Percentiles rank a stretch among this genome's conserved stretches.
Conservation (phyloP, 2,888 invertebrate genomes). For the Chirona hameri region DNA sequence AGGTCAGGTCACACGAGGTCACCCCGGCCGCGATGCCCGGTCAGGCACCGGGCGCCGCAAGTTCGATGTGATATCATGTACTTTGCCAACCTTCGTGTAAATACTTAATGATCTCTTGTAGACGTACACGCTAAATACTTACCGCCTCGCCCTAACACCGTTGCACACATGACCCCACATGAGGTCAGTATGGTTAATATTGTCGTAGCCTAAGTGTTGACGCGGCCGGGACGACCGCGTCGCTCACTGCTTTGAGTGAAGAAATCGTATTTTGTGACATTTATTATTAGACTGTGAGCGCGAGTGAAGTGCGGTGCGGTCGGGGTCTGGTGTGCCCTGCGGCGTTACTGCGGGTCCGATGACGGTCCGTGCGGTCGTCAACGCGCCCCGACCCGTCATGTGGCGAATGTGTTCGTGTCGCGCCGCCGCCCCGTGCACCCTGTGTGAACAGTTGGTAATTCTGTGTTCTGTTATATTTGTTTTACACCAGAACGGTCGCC, state of each 20-base stretch:
- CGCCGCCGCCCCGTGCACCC: too few relatives aligned
- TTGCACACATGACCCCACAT: background rate
- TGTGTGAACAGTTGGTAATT: too few relatives aligned
- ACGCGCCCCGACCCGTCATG: too few relatives aligned
- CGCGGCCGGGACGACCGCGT: background rate
- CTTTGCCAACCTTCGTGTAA: conserved; percentile 14
- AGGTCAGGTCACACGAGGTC: background rate
- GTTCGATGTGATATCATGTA: conserved; percentile 12
- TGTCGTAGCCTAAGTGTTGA: background rate
- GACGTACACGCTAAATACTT: conserved; percentile 5
- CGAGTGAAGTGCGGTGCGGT: too few relatives aligned
- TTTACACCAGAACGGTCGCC: too few relatives aligned
- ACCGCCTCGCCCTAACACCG: background rate
- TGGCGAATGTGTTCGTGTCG: too few relatives aligned
- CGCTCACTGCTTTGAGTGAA: background rate
- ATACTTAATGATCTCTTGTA: conserved; percentile 23
- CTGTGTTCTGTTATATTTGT: too few relatives aligned
- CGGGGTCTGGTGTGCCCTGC: too few relatives aligned
- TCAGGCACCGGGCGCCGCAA: background rate
- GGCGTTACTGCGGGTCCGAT: too few relatives aligned
- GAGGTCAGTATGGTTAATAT: conserved; percentile 27
- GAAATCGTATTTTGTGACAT: background rate
- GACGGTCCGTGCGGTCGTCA: too few relatives aligned
- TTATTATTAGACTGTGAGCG: too few relatives aligned
- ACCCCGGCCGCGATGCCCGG: background rate